Percentiles rank a stretch among this genome's conserved stretches.
These are phyloP conservation scores for Ifrita kowaldi DNA, from an alignment of 2,113 vertebrate genomes.

Conservation along the genomic window DNA sequence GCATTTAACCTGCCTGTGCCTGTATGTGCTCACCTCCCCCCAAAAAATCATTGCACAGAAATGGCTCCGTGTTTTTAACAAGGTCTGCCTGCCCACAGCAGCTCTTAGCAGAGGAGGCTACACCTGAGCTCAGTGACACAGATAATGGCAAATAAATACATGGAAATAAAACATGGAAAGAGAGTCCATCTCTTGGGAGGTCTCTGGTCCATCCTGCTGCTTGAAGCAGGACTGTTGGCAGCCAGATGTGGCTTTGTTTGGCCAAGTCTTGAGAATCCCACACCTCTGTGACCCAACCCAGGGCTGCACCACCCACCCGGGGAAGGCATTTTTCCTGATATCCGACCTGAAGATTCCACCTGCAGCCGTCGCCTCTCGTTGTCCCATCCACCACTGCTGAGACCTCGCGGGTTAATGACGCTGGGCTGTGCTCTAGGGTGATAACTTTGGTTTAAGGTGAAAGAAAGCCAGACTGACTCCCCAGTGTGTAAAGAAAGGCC, in stretches of 20 bases:
- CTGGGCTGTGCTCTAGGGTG: background rate
- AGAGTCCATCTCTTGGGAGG: background rate
- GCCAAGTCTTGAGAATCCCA: background rate
- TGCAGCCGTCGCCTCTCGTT: fast-evolving
- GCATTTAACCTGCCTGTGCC: background rate
- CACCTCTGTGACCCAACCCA: background rate
- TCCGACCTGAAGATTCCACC: background rate
- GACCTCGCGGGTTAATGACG: background rate
- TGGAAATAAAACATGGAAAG: background rate
- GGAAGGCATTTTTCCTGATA: background rate
- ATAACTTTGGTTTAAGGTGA: background rate
- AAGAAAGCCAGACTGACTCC: background rate
- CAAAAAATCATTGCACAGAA: background rate
- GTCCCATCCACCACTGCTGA: background rate
- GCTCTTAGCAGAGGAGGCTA: background rate
- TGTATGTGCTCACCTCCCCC: background rate
- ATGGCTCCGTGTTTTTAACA: background rate
- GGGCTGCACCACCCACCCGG: fast-evolving
- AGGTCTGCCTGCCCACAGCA: background rate
- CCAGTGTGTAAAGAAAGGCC: background rate
- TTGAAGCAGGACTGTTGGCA: background rate
- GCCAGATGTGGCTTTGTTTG: background rate
- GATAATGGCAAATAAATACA: background rate
- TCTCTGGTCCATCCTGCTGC: background rate
- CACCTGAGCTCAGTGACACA: background rate